Base-by-base conservation (phyloP, 2,113 vertebrate genomes). In the Stigmatopora nigra region DNA sequence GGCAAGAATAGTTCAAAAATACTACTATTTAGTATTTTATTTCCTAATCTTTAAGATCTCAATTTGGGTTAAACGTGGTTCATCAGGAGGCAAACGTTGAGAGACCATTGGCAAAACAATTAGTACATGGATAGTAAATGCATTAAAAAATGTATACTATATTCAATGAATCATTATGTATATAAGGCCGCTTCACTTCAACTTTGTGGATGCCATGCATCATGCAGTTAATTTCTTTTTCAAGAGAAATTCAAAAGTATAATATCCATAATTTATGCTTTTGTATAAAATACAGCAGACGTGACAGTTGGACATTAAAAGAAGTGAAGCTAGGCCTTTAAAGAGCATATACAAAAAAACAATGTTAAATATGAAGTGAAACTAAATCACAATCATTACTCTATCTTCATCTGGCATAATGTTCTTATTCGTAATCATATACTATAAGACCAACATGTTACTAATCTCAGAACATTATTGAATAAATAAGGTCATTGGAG, bases 401-500 rank as follows among this genome's bases (percentile, higher is more conserved):
- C 31, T 70, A 69, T 59, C 35, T 22, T 51, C 61, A 41, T 31
- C 44, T 73, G 72, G 20, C 16, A 73, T 56, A 62, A 73, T 16
- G 59, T 68, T 25, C 61, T 69, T 15, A 73, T 59, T 59, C 38
- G 65, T 65, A 48, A 31, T 56, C 14, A 31, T 31, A 56, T 15
- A 55, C 14, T 46, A 65, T 64, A 78, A 72, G 67, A 36, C 74
- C 10, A 70, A 67, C 57, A 69, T 82, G 49, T 83, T 77, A 81
- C 63, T 85, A 72, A 82, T 80, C 72, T 83, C 59, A 75, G 47
- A 82, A 79, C 75, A 78, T 84, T 80, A 79, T 75, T 55, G 76
- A 86, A 88, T 88, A 89, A 89, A 88, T 88, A 88, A 82, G 19
- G 75, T 75, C 58, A 76, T 71, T n/a, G 58, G 51, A 35, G 67